phyloP scores from a whole-genome alignment of 35 echinoderm and acorn worm genomes.

The Apostichopus parvimensis region DNA sequence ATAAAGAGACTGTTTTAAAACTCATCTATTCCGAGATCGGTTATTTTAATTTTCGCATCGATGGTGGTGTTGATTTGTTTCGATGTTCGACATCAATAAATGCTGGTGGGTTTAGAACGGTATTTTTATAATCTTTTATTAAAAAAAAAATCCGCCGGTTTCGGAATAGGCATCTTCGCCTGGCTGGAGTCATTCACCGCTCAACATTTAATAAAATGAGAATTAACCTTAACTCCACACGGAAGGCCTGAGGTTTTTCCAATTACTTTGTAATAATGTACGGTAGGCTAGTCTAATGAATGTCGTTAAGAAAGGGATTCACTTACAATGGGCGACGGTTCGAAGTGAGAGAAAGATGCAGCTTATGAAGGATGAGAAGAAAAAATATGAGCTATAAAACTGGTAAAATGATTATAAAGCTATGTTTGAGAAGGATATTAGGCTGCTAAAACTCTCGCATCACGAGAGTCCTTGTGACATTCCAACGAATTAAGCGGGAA shows the following conservation, averaged over 20 bases:
- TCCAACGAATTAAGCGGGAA: conserved; percentile 13
- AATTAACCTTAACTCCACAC: conserved; percentile 49
- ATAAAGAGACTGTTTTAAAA: not conserved
- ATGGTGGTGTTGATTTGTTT: not conserved
- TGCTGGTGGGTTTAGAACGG: not conserved
- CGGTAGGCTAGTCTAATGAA: conserved; percentile 32
- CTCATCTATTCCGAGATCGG: not conserved
- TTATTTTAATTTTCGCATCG: not conserved
- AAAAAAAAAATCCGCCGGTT: not conserved
- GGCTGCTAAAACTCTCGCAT: conserved; percentile 13
- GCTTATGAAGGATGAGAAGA: not conserved
- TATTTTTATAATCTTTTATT: not conserved
- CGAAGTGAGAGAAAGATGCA: not conserved
- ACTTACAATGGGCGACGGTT: conserved; percentile 5
- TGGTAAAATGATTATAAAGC: conserved; percentile 41
- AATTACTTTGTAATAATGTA: conserved; percentile 50
- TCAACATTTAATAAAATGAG: conserved; percentile 49
- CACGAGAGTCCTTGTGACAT: conserved; percentile 5
- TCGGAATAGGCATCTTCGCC: not conserved
- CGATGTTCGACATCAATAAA: not conserved
- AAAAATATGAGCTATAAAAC: conserved; percentile 8
- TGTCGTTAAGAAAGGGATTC: conserved; percentile 28
- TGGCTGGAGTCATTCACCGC: conserved; percentile 41
- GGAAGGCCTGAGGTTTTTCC: conserved; percentile 44
- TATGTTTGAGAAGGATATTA: conserved; percentile 36